These are phyloP conservation scores for Eupithecia centaureata DNA, from an alignment of 2,888 invertebrate species.

Conservation along the genomic window DNA sequence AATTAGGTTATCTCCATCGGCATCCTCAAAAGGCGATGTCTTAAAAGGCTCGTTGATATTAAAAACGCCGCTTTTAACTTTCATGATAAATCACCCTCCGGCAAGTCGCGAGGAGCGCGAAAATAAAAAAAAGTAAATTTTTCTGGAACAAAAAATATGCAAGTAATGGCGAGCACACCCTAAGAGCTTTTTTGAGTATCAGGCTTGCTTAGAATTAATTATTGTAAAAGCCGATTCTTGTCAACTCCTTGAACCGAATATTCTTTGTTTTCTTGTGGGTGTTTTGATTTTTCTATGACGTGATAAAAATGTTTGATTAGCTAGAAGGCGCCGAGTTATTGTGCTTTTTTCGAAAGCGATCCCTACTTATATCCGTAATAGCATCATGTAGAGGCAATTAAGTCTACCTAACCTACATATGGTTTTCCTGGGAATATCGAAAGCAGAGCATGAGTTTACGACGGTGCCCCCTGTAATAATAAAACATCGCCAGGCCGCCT, in stretches of 20 bases:
- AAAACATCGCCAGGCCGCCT: conserved; percentile 78
- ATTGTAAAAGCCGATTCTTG: conserved; percentile 49
- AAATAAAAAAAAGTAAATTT: conserved; percentile 67
- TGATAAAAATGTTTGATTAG: neutral
- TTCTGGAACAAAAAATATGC: conserved; percentile 79
- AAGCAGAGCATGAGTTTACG: conserved; percentile 67
- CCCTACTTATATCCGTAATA: neutral
- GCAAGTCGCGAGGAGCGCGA: conserved; percentile 75
- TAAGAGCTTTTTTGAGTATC: conserved; percentile 80
- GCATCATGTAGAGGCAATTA: conserved; percentile 21
- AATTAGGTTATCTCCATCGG: conserved; percentile 83
- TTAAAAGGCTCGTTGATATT: conserved; percentile 81
- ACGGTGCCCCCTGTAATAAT: conserved; percentile 68
- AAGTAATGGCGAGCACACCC: conserved; percentile 79
- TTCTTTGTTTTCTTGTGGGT: conserved; percentile 36
- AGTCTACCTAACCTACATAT: conserved; percentile 9
- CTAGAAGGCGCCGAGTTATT: neutral
- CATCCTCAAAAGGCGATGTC: conserved; percentile 73
- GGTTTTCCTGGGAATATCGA: conserved; percentile 51
- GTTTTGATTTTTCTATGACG: conserved; percentile 1
- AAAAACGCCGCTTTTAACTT: conserved; percentile 79
- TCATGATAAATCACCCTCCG: conserved; percentile 82
- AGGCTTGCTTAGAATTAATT: conserved; percentile 78
- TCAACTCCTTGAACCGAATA: conserved; percentile 25
- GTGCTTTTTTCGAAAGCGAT: neutral